Evolutionary conservation across 2,113 vertebrate genomes (phyloP), one percentile per base, ranked within the genome.

Genomic region (Leptodactylus fuscus): DNA sequence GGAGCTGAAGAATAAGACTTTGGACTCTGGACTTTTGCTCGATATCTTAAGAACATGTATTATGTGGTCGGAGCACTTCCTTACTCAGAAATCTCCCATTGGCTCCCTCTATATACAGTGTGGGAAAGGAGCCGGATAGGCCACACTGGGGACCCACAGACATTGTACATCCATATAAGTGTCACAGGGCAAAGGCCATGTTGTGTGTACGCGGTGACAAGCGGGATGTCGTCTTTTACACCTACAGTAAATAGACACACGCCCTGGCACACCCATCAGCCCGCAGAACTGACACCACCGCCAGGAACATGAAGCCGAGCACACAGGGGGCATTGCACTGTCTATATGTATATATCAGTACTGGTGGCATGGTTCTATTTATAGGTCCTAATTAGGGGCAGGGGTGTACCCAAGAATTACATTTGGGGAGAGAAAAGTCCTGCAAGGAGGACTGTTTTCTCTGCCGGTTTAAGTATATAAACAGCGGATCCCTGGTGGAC

Each of bases 261-360:
- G 24, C 78, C 53, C 36, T 2, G 78, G 20, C 78, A 81, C 78
- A 65, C 58, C 78, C 77, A 55, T 16, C 12, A 4, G 32, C 27
- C 18, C 4, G 32, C 16, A 22, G 49, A 7, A 53, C 7, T 22
- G 32, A 36, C 67, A 24, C 11, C 67, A 24, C 22, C 1, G 10
- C 27, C 32, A 69, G 16, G 55, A 58, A 18, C 16, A 51, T 16
- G 1, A 2, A 27, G 16, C 11, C 2, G 10, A 20, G 69, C 9
- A 38, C 36, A 71, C 16, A 38, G 67, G 67, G 65, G 27, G 12
- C 46, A 13, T 11, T 13, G 12, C 46, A 11, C 46, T 51, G 49
- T 51, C 49, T 51, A 20, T 51, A 51, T 1, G 53, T 58, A 9
- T 2, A 58, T 1, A 24, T 24, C 0, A n/a, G n/a, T n/a, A n/a